These are phyloP conservation scores for Eupithecia abbreviata DNA, from an alignment of 2,888 invertebrate species.

Conservation along the genomic window DNA sequence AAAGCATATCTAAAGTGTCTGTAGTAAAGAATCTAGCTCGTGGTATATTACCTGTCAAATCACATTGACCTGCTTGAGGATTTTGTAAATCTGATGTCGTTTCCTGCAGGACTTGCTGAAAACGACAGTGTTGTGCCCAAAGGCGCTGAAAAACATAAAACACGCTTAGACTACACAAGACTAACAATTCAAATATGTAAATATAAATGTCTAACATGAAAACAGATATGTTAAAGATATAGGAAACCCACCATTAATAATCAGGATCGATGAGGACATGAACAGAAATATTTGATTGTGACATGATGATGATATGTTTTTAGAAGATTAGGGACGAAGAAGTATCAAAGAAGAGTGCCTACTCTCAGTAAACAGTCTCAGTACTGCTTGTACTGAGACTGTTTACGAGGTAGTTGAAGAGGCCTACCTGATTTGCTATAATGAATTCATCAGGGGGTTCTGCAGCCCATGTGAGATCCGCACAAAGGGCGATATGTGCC, in stretches of 20 bases:
- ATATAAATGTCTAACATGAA: background rate
- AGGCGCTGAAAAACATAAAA: constrained; percentile 68
- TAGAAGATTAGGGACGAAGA: background rate
- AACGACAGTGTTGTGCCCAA: constrained; percentile 77
- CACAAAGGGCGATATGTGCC: constrained; percentile 82
- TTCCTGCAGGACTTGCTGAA: constrained; percentile 75
- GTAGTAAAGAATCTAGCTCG: background rate
- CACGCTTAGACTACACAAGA: background rate
- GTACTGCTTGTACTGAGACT: background rate
- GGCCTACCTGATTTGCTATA: constrained; percentile 77
- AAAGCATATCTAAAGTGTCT: background rate
- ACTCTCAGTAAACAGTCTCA: no score
- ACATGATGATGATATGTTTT: background rate
- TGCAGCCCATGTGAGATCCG: constrained; percentile 80
- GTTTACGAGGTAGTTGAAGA: constrained; percentile 3
- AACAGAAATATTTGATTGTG: background rate
- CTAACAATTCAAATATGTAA: background rate
- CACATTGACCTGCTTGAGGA: constrained; percentile 66
- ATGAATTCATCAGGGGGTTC: constrained; percentile 80
- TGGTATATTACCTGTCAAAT: constrained; percentile 61
- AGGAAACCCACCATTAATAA: background rate
- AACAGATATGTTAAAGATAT: background rate
- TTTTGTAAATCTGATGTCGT: constrained; percentile 64
- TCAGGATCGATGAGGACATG: background rate
- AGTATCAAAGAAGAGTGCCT: background rate